Evolutionary conservation across 2,888 invertebrate genomes (phyloP).

Genomic region (Perithous albicinctus): DNA sequence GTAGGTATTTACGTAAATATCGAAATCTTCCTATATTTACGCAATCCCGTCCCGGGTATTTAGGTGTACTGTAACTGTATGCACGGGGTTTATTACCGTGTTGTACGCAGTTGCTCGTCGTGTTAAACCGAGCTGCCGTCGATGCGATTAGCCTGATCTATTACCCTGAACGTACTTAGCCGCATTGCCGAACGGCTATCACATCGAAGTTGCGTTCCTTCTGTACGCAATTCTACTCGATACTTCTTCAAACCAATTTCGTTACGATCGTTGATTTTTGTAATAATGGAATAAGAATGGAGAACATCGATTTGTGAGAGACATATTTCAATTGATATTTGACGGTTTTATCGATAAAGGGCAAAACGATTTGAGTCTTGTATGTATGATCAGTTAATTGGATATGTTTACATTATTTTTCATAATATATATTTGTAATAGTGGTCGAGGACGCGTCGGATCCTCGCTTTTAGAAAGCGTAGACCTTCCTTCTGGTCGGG

Average conservation of each 20-base stretch:
- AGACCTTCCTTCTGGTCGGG: too few relatives aligned
- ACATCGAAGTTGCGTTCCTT: conserved; percentile 23
- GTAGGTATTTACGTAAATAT: conserved; percentile 58
- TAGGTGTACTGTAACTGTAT: conserved; percentile 18
- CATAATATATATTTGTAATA: too few relatives aligned
- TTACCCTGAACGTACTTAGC: conserved; percentile 57
- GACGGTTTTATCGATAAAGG: too few relatives aligned
- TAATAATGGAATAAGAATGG: neutral
- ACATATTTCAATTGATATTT: neutral
- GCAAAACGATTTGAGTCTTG: too few relatives aligned
- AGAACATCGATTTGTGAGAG: neutral
- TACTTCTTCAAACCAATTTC: conserved; percentile 4
- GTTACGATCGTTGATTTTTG: conserved; percentile 21
- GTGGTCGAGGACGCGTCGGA: too few relatives aligned
- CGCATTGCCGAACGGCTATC: conserved; percentile 12
- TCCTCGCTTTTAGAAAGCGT: too few relatives aligned
- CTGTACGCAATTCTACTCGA: conserved; percentile 33
- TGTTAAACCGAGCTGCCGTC: conserved; percentile 23
- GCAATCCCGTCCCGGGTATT: conserved; percentile 35
- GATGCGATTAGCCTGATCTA: conserved; percentile 56
- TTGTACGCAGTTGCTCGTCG: conserved; percentile 26
- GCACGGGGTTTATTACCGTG: conserved; percentile 31
- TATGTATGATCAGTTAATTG: too few relatives aligned
- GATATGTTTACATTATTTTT: too few relatives aligned
- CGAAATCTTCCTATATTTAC: conserved; percentile 49